phyloP scores from a whole-genome alignment of 64 coral and sea anemone genomes.

The Trachythela sp. region DNA sequence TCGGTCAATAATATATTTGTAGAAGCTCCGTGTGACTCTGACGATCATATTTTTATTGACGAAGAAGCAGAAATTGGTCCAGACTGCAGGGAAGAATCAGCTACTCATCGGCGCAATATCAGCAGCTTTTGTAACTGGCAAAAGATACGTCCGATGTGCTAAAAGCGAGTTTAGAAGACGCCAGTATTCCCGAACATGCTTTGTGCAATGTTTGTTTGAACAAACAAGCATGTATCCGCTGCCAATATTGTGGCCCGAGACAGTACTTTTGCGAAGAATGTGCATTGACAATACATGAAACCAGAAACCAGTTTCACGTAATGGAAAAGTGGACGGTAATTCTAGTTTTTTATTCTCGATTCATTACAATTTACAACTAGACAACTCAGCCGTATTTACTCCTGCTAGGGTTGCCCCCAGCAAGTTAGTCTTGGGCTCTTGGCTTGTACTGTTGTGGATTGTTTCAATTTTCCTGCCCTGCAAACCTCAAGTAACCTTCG shows the following conservation, averaged over 20 bases:
- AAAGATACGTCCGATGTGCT: background rate
- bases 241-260: conserved; percentile 53
- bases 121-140: conserved; percentile 30
- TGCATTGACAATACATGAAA: conserved; percentile 30
- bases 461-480: too few relatives aligned
- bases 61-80: background rate
- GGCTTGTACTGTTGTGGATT: too few relatives aligned
- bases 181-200: background rate
- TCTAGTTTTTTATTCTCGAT: background rate
- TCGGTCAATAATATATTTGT: too few relatives aligned
- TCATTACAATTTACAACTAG: background rate
- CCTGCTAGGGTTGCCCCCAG: too few relatives aligned
- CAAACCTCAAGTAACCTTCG: too few relatives aligned
- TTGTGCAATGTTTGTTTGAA: conserved; percentile 28
- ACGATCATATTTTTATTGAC: too few relatives aligned
- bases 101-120: conserved; percentile 3
- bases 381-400: background rate
- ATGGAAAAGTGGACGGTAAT: conserved; percentile 67
- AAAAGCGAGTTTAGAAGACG: conserved; percentile 6
- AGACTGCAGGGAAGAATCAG: background rate
- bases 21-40: background rate
- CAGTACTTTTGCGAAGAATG: conserved; percentile 58
- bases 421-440: too few relatives aligned
- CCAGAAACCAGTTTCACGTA: conserved; percentile 67
- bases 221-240: background rate